Base-by-base conservation (phyloP, 2,888 invertebrate species). In the Leistus spinibarbis region DNA sequence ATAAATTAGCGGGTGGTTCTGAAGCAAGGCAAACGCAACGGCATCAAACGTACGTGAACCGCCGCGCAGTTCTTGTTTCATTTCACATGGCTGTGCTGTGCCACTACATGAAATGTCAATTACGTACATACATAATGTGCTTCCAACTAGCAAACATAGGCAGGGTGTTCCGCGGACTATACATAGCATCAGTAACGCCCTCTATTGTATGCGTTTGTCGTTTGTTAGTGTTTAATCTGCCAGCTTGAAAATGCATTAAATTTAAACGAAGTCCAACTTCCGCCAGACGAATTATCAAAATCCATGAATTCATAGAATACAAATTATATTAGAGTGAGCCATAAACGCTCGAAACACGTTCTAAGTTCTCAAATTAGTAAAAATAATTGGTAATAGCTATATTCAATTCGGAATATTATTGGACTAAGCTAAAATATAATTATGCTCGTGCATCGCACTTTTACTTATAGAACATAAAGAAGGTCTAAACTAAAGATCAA, bases 71-170 rank as follows among this genome's bases (percentile, higher is more conserved):
- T 60, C 10, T 60, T 69, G 60, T 69, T 69, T 40, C 60, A 69
- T 69, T 69, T 57, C 22, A 69, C 56, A 20, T 17, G 27, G 69
- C 24, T 24, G 24, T 24, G 24, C 24, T 24, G 7, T 24, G 7
- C 3, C 40, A 40, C 40, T 60, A 69, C 69, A 69, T 60, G 69
- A 69, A 69, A 69, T 60, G 69, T 69, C 69, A 69, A 69, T 69
- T 69, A 57, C 60, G 22, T 1, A 40, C 40, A 40, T 40, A 4
- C 16, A 22, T 60, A 60, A 60, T 60, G 19, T 19, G 60, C 4
- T 40, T 40, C 40, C 40, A 40, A 40, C 40, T 40, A 40, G 13
- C 40, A 40, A 3, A 40, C 1, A 40, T 40, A 22, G 9, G 5
- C 60, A 17, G 20, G 10, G 16, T 20, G 19, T 22, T 5, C 20